These are phyloP conservation scores for Notothenia coriiceps DNA, from an alignment of 2,113 vertebrate genomes.

Conservation along the genomic window DNA sequence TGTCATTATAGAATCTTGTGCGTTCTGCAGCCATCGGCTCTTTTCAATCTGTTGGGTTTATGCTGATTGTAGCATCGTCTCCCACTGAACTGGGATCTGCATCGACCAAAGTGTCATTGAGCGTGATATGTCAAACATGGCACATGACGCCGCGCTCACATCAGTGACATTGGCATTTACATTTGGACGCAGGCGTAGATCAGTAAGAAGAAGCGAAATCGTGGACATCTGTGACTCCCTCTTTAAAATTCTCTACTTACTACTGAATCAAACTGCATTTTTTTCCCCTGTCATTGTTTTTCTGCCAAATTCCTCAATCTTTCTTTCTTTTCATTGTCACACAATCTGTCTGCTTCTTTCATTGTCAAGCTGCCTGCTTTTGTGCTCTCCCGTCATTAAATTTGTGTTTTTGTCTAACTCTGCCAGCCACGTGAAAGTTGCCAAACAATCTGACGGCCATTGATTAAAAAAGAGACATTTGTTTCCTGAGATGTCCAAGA, in stretches of 20 bases:
- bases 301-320: conserved; percentile 39
- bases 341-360: conserved; percentile 65
- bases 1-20: conserved; percentile 12
- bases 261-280: conserved; percentile 34
- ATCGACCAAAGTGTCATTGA: conserved; percentile 35
- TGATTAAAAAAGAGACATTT: conserved; percentile 53
- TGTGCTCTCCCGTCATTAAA: conserved; percentile 41
- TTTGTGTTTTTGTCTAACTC: conserved; percentile 41
- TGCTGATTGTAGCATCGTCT: conserved; percentile 29
- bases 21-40: conserved; percentile 41
- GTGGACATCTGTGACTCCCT: conserved; percentile 64
- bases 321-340: conserved; percentile 47
- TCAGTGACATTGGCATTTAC: conserved; percentile 54
- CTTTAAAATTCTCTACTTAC: background rate
- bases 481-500: conserved; percentile 46
- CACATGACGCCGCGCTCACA: conserved; percentile 50
- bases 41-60: conserved; percentile 33
- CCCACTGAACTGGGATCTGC: conserved; percentile 32
- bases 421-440: conserved; percentile 56
- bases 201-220: conserved; percentile 30
- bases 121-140: conserved; percentile 43
- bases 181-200: conserved; percentile 33
- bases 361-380: conserved; percentile 62
- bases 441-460: conserved; percentile 64
- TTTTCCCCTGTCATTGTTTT: conserved; percentile 46